Conservation (phyloP, 2,797 vertebrate species). For the Thripadectes ignobilis region DNA sequence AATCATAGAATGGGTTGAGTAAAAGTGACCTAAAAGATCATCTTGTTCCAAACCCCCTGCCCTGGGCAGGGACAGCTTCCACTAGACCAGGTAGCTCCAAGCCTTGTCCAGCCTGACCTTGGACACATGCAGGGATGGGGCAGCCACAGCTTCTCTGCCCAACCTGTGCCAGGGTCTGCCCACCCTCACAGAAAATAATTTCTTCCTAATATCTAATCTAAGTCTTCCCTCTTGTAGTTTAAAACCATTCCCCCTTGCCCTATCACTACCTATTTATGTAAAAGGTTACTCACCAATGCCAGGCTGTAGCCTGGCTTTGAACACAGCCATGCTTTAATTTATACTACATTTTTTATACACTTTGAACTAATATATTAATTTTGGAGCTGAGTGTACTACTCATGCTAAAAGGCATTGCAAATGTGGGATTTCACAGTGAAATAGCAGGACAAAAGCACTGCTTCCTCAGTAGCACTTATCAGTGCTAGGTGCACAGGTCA, state of each 20-base stretch:
- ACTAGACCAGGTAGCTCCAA: neutral
- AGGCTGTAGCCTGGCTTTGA: neutral
- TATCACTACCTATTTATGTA: neutral
- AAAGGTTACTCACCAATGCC: neutral
- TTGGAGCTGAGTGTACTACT: neutral
- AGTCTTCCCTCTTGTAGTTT: neutral
- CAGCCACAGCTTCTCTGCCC: neutral
- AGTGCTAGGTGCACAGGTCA: neutral
- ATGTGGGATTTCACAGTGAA: neutral
- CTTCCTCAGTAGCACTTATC: neutral
- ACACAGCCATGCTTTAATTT: neutral
- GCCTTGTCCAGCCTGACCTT: rapidly evolving
- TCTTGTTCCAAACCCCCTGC: neutral
- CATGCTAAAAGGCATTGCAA: neutral
- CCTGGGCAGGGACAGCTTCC: too few relatives aligned
- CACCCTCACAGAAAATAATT: neutral
- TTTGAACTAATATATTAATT: neutral
- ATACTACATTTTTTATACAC: neutral
- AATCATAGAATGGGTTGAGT: neutral
- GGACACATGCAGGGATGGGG: neutral
- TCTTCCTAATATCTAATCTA: neutral
- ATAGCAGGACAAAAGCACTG: neutral
- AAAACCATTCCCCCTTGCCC: neutral
- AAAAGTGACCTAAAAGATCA: neutral
- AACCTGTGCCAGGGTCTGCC: rapidly evolving